Percentiles rank a stretch among this genome's conserved stretches.
Evolutionary conservation across 2,797 vertebrate species (phyloP).

Genomic region (Lycodopsis pacificus): DNA sequence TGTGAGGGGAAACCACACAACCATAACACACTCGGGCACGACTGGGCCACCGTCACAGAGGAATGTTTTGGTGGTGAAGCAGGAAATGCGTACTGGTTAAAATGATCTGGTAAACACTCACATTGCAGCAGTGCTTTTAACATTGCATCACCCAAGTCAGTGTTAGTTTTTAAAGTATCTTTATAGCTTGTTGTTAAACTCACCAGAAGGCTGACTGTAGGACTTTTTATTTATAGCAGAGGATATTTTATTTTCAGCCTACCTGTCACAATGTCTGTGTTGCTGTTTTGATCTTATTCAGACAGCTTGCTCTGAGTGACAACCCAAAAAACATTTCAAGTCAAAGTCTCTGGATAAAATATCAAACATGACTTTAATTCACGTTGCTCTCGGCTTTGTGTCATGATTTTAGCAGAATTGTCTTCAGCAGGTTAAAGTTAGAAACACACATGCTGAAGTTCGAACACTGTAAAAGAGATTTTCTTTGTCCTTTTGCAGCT

Average conservation of each 20-base stretch:
- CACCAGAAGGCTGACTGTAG: not conserved
- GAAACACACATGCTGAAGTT: not conserved
- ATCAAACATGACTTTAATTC: not conserved
- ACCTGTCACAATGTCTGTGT: not conserved
- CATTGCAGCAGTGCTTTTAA: not conserved
- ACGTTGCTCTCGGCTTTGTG: not conserved
- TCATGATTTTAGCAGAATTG: not conserved
- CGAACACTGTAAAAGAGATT: not conserved
- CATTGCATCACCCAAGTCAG: not conserved
- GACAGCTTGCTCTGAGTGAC: not conserved
- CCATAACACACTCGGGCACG: not conserved
- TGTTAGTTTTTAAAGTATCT: not conserved
- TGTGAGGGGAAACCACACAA: slow-evolving; percentile 25
- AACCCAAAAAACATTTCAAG: not conserved
- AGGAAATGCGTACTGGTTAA: slow-evolving; percentile 25
- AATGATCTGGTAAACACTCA: not conserved
- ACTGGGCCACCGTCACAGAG: not conserved
- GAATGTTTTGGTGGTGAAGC: not conserved
- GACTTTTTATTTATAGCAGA: not conserved
- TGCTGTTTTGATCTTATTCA: not conserved
- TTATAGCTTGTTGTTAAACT: not conserved
- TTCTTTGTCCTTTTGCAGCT: slow-evolving; percentile 81
- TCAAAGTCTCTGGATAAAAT: not conserved
- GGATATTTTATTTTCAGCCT: not conserved
- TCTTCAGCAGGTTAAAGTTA: not conserved